A percentile compares a stretch with the other conserved stretches of the same genome.
Conservation (phyloP, 1,140 invertebrate genomes). For the Popillia japonica region DNA sequence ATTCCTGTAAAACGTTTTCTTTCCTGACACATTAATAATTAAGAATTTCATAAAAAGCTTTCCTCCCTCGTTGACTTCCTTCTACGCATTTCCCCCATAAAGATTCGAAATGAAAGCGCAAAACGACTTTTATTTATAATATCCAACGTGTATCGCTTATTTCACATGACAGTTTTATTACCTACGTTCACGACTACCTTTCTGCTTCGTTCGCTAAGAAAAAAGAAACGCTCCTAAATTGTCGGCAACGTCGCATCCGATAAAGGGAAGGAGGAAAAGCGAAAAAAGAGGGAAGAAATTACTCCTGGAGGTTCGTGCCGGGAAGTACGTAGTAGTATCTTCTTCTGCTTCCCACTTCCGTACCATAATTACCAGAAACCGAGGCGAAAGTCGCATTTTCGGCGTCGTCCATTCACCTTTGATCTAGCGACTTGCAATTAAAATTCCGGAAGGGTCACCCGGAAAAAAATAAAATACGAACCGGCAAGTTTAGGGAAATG, state of each 20-base stretch:
- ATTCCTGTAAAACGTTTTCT: too few relatives aligned
- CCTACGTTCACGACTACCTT: background rate
- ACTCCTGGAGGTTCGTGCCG: background rate
- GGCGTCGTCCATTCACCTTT: background rate
- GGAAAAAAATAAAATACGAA: background rate
- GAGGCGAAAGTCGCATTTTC: background rate
- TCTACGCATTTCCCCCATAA: background rate
- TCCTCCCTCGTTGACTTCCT: background rate
- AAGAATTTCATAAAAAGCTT: background rate
- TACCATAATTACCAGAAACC: background rate
- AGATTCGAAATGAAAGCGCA: background rate
- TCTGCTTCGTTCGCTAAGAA: background rate
- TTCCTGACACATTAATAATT: background rate
- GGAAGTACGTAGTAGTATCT: background rate
- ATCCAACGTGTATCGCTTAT: conserved; percentile 10
- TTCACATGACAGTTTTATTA: conserved; percentile 15
- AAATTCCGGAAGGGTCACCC: conserved; percentile 2
- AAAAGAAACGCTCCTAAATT: conserved; percentile 8
- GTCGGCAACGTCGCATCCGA: background rate
- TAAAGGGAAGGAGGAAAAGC: background rate
- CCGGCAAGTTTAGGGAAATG: background rate
- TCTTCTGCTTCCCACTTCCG: background rate
- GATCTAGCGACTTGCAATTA: background rate
- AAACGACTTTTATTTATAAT: background rate
- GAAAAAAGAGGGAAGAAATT: background rate